Conservation (phyloP, 2,888 invertebrate species). For the Oligia strigilis region DNA sequence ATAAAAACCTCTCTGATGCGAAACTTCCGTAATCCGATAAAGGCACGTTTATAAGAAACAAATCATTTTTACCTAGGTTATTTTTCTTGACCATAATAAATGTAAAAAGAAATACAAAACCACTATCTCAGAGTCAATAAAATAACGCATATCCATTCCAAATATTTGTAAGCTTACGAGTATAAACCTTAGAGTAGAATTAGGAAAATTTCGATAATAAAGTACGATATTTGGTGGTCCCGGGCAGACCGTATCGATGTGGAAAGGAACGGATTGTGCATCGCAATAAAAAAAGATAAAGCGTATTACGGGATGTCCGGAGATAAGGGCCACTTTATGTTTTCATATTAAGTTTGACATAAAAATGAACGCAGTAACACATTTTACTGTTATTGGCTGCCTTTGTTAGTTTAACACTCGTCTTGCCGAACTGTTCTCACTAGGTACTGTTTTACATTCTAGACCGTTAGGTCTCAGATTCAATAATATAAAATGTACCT, state of each 20-base stretch:
- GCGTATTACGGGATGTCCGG: slow-evolving; percentile 85
- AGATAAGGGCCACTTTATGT: slow-evolving; percentile 84
- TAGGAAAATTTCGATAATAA: slow-evolving; percentile 67
- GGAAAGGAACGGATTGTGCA: slow-evolving; percentile 81
- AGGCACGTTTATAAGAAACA: slow-evolving; percentile 27
- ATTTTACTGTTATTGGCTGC: slow-evolving; percentile 76
- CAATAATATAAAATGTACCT: slow-evolving; percentile 7
- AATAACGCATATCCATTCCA: slow-evolving; percentile 47
- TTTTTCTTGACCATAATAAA: slow-evolving; percentile 20
- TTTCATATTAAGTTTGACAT: slow-evolving; percentile 85
- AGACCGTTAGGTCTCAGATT: slow-evolving; percentile 2
- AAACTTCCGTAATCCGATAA: slow-evolving; percentile 54
- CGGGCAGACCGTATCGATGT: slow-evolving; percentile 69
- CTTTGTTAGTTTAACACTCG: slow-evolving; percentile 74
- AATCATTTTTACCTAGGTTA: slow-evolving; percentile 24
- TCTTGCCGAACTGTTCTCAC: slow-evolving; percentile 52
- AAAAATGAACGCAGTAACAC: slow-evolving; percentile 80
- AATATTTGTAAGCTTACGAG: slow-evolving; percentile 59
- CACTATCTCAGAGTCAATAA: slow-evolving; percentile 37
- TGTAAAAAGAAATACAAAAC: slow-evolving; percentile 38
- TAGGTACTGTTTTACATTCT: slow-evolving; percentile 35
- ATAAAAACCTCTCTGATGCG: slow-evolving; percentile 38
- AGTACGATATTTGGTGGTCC: slow-evolving; percentile 66
- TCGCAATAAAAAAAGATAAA: slow-evolving; percentile 84
- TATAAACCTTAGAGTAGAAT: slow-evolving; percentile 63